Conservation (phyloP, 2,797 vertebrate genomes). For the Monodelphis domestica region DNA sequence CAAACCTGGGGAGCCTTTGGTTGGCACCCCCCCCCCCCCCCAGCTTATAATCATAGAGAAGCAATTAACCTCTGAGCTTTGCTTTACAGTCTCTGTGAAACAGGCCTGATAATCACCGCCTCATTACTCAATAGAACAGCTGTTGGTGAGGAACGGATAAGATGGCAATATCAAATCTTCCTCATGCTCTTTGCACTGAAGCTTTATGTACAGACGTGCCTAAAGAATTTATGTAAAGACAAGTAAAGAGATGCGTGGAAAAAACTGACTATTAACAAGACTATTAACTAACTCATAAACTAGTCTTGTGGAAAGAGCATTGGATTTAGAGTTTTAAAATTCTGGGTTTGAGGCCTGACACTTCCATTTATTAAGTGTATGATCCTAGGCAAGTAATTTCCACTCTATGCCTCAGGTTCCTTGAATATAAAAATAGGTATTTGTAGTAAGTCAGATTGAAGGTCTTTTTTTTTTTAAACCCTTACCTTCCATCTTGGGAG, state of each 20-base stretch:
- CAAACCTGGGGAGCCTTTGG: background rate
- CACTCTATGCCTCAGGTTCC: background rate
- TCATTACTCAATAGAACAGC: background rate
- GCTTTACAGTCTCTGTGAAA: background rate
- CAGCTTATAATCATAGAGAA: background rate
- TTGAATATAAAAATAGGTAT: background rate
- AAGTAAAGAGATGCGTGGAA: background rate
- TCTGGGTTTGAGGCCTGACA: background rate
- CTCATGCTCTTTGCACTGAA: background rate
- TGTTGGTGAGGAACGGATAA: background rate
- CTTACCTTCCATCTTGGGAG: no score
- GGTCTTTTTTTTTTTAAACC: no score
- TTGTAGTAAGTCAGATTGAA: no score
- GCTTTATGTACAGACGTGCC: background rate
- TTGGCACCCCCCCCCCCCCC: fast-evolving
- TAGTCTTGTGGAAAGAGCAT: background rate
- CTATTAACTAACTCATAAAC: slow-evolving; percentile 28
- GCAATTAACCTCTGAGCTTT: background rate
- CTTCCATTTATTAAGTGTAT: background rate
- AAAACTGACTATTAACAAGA: background rate
- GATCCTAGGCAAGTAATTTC: background rate
- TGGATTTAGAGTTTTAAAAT: background rate
- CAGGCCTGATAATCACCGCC: background rate
- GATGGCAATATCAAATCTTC: background rate
- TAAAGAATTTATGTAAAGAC: background rate